Evolutionary conservation across 2,113 vertebrate species (phyloP), one percentile per base, ranked within the genome.

Genomic region (Diglossa brunneiventris): DNA sequence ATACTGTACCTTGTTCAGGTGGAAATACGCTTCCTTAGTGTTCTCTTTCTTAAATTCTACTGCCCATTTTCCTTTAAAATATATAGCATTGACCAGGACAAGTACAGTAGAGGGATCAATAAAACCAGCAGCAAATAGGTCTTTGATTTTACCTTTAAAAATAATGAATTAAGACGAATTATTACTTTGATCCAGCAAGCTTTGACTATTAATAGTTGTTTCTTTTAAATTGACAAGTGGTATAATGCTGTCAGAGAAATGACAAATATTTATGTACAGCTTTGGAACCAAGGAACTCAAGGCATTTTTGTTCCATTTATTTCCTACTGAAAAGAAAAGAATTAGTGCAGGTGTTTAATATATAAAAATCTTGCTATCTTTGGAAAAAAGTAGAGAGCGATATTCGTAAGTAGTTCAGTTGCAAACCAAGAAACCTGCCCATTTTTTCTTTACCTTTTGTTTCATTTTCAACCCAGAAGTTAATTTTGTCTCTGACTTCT

Each of bases 1-100:
- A 58, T 42, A 78, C 55, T 56, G 47, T 95, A 98, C 99, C 98
- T 97, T 52, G 76, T 94, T 98, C 73, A 98, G 58, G 77, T 97
- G 97, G 84, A 99, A 99, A 27, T 97, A 94, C 52, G 95, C 97
- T 97, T 98, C 98, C 85, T 97, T 89, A 8, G 98, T 99, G 30
- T 98, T 74, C 56, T 94, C 91, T 74, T 96, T 95, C 53, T 98
- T 75, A 96, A 99, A 99, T 79, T 95, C 95, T 47, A 92, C 95
- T 90, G 88, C 96, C 99, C 99, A 99, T 58, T 98, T 98, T 89
- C 99, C 99, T 97, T 99, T 99, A 96, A 99, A 99, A 97, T 99
- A 99, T 76, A 99, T 97, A 50, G 98, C 98, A 58, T 98, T 99
- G 92, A 99, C 98, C 67, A 99, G 91, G 84, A 98, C 98, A 90